A percentile compares a stretch with the other conserved stretches of the same genome.
phyloP scores from a whole-genome alignment of 2,888 invertebrate species.

The Camponotus fellah region DNA sequence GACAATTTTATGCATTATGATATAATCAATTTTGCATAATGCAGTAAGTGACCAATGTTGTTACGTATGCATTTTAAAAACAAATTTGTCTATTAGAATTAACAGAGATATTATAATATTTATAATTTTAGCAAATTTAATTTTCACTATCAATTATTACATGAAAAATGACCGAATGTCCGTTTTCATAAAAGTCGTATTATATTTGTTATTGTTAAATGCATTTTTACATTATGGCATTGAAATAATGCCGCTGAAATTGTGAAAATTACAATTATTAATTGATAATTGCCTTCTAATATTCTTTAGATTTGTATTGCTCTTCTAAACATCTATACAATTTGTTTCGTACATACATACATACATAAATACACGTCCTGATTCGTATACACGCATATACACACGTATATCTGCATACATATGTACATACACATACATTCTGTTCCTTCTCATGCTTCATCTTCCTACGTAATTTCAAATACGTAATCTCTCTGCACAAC shows the following conservation, averaged over 20 bases:
- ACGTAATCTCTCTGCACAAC: constrained; percentile 17
- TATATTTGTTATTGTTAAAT: constrained; percentile 22
- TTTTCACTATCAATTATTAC: constrained; percentile 37
- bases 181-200: constrained; percentile 27
- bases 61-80: constrained; percentile 40
- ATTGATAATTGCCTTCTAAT: constrained; percentile 14
- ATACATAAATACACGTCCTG: constrained; percentile 36
- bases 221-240: constrained; percentile 7
- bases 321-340: constrained; percentile 66
- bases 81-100: constrained; percentile 54
- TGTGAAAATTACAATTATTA: constrained; percentile 1
- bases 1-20: constrained; percentile 16
- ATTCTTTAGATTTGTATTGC: constrained; percentile 49
- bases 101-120: constrained; percentile 31
- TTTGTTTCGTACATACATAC: constrained; percentile 72
- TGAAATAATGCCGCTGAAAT: constrained; percentile 15
- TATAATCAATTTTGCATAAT: constrained; percentile 9
- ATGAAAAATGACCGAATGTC: neutral
- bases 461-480: constrained; percentile 63
- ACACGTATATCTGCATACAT: constrained; percentile 26
- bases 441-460: constrained; percentile 70
- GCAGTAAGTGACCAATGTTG: constrained; percentile 19
- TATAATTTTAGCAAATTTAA: constrained; percentile 36
- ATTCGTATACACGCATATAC: constrained; percentile 40
- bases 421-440: constrained; percentile 60